Base-by-base conservation (phyloP, 1,140 invertebrate species). In the Drosophila parvula region DNA sequence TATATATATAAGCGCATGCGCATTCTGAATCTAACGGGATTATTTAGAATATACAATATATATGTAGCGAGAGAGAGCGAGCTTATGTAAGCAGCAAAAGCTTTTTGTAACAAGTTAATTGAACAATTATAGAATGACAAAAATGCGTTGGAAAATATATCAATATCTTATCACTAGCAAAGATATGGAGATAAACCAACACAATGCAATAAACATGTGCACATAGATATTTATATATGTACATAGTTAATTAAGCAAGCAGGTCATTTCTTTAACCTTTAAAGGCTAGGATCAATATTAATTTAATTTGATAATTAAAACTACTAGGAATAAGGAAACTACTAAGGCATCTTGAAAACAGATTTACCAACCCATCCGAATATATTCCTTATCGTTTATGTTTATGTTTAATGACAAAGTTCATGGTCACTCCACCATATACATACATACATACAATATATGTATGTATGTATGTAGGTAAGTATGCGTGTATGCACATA, bases 391-490 rank as follows among this genome's bases (percentile, higher is more conserved):
- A 36, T 53, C 32, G 14, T 36, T 53, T 36, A 53, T 36, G 50
- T 22, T 53, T 53, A 36, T 53, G 50, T 36, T 53, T 53, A 53
- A 53, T 53, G 50, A 12, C 50, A 53, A 53, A 53, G 50, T 53
- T 53, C 50, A 53, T 53, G 50, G 50, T 53, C 50, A 53, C 32
- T 53, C 18, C 50, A 22, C 6, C 0, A 34, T 12, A 16, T 32
- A 51, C 10, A 18, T 32, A 34, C 6, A 36, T 36, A 22, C 22
- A 22, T 22, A 22, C 22, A 22, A 22, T 12, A n/a, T n/a, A 38
- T 14, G 12, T 14, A 38, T 12, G 14, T 30, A 28, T 2, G 2
- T 11, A 48, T 5, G 1, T 18, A 36, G 5, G 12, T 12, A 51
- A 5, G n/a, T n/a, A 40, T 12, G 12, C n/a, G n/a, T 14, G 36